Base-by-base conservation (phyloP, 1,140 invertebrate genomes). In the Idris sp. region DNA sequence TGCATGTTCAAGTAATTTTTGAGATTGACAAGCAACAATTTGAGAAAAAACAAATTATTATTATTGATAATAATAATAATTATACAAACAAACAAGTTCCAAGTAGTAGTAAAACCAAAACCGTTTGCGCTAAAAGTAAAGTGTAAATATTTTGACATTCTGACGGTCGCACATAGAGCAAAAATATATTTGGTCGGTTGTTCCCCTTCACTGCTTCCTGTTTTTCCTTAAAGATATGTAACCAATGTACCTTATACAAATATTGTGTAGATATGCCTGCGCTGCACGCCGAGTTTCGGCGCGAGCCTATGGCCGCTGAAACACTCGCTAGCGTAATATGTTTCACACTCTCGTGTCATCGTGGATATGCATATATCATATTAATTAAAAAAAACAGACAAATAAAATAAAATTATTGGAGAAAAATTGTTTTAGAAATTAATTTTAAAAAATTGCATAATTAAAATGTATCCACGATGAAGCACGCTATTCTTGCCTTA, bases 241-340 rank as follows among this genome's bases (percentile, higher is more conserved):
- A 72, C 67, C 68, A 64, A 58, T 69, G 74, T 68, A 79, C 72
- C 67, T 76, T 74, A 64, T 79, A n/a, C 68, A 73, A 78, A 77
- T 76, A 79, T 69, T 76, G 67, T 76, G 69, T 77, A 79, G 74
- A 78, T 68, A 76, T 81, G 78, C 77, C 78, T 78, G 76, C 73
- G 79, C 78, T 74, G 76, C 69, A 76, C 74, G 78, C 76, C 74
- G 77, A 79, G 74, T 79, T 79, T 74, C 73, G 72, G 78, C 64
- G 64, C 75, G 69, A 74, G 64, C 74, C 67, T 78, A 61, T 76
- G 79, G 54, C 59, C 77, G 74, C 74, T 76, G 76, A 81, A 78
- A 81, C 72, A 79, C 69, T 79, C 73, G 78, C 78, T 78, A 74
- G 76, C 76, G 71, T 67, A 74, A 74, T 77, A 67, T 71, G 68